Evolutionary conservation across 2,888 invertebrate genomes (phyloP).

Genomic region (Coelogynopora nodosa): DNA sequence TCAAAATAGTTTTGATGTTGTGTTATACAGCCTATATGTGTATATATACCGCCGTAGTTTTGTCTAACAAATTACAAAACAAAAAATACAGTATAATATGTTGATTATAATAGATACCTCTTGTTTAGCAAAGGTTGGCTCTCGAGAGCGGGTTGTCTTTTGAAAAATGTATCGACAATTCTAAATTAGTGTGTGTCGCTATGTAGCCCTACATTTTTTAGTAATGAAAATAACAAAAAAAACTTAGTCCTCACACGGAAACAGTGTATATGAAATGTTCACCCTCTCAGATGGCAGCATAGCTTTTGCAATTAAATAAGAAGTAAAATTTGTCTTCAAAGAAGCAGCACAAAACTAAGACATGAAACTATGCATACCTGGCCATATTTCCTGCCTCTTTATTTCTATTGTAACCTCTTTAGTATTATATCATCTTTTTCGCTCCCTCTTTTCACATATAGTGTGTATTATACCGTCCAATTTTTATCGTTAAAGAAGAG

Average conservation of each 20-base stretch:
- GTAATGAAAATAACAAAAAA: background rate
- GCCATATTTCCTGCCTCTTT: background rate
- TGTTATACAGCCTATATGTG: background rate
- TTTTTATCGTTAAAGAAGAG: too few species aligned
- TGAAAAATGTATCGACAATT: conserved; percentile 23
- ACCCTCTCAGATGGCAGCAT: background rate
- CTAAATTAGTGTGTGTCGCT: conserved; percentile 5
- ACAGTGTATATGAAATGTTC: background rate
- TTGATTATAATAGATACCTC: background rate
- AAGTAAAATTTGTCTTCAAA: background rate
- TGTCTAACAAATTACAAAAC: background rate
- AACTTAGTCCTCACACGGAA: background rate
- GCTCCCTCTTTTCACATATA: too few species aligned
- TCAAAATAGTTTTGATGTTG: background rate
- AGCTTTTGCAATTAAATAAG: background rate
- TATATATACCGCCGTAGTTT: background rate
- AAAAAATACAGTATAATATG: background rate
- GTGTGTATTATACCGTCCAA: too few species aligned
- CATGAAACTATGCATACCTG: background rate
- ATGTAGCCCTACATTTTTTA: background rate
- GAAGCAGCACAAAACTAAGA: background rate
- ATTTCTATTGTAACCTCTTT: too few species aligned
- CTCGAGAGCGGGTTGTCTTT: background rate
- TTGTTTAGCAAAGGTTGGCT: background rate
- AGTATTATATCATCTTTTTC: background rate